These are phyloP conservation scores for Spinus pinus DNA, from an alignment of 2,797 vertebrate genomes.

Conservation along the genomic window DNA sequence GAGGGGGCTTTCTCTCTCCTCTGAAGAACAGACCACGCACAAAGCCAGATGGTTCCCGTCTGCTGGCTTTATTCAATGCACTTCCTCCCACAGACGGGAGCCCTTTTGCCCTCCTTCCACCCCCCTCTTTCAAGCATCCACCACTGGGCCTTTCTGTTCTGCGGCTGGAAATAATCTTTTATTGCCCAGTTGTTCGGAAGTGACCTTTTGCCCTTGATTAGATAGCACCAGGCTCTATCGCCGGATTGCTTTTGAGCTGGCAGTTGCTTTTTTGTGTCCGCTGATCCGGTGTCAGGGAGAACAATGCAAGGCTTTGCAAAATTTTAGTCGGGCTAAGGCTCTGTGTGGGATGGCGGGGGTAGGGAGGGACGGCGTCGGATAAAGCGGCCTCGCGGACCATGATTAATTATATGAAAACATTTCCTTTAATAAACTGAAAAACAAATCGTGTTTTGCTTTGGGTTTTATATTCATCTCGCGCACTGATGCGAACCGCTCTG, in stretches of 20 bases:
- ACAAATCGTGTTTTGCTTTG: slow-evolving; percentile 39
- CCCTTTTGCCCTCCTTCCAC: slow-evolving; percentile 72
- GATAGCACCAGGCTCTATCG: slow-evolving; percentile 94
- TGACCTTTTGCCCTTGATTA: slow-evolving; percentile 99
- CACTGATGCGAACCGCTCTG: background rate
- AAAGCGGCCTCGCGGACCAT: slow-evolving; percentile 3
- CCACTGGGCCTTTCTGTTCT: slow-evolving; percentile 84
- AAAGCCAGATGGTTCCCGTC: slow-evolving; percentile 97
- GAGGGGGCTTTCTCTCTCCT: slow-evolving; percentile 74
- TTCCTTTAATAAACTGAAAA: slow-evolving; percentile 63
- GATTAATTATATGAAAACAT: slow-evolving; percentile 57
- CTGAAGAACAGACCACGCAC: slow-evolving; percentile 82
- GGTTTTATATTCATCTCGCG: background rate
- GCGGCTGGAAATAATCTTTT: slow-evolving; percentile 97
- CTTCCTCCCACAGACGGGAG: slow-evolving; percentile 87
- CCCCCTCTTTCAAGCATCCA: slow-evolving; percentile 64
- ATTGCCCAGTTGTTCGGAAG: slow-evolving; percentile 99
- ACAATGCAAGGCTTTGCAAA: slow-evolving; percentile 90
- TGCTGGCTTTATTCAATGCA: slow-evolving; percentile 92
- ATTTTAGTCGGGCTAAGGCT: slow-evolving; percentile 76
- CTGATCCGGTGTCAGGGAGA: slow-evolving; percentile 87
- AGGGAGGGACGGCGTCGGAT: slow-evolving; percentile 35
- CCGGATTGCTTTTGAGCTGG: slow-evolving; percentile 87
- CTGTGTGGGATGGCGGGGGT: slow-evolving; percentile 67
- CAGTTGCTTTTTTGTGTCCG: slow-evolving; percentile 82